Evolutionary conservation across 1,140 invertebrate genomes (phyloP).

Genomic region (Trachelipus rathkii): DNA sequence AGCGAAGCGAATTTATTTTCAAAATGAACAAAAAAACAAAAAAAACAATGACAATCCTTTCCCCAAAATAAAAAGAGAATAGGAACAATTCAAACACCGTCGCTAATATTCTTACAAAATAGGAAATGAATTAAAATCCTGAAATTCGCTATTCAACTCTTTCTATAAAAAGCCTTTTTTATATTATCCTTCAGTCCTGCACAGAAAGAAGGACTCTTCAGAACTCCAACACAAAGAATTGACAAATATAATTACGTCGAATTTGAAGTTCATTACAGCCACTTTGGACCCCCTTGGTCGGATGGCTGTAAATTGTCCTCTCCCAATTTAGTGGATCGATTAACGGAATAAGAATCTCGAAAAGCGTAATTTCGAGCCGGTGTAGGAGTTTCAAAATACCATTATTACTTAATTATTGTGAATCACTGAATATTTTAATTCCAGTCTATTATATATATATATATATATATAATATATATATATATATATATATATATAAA

Average conservation of each 20-base stretch:
- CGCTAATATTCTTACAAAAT: no score
- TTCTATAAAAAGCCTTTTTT: background rate
- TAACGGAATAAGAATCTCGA: slow-evolving; percentile 3
- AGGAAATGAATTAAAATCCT: background rate
- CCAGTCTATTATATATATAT: background rate
- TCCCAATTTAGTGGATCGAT: background rate
- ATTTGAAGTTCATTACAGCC: slow-evolving; percentile 4
- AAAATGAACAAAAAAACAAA: no score
- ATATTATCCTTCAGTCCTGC: background rate
- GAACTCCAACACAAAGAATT: background rate
- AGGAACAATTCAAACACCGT: no score
- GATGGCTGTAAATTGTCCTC: slow-evolving; percentile 8
- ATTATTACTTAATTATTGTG: slow-evolving; percentile 1
- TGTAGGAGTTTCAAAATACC: background rate
- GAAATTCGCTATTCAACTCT: background rate
- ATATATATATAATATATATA: slow-evolving; percentile 15
- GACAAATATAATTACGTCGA: slow-evolving; percentile 3
- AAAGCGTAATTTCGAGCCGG: slow-evolving; percentile 1
- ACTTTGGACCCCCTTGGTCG: background rate
- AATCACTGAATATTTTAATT: background rate
- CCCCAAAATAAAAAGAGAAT: no score
- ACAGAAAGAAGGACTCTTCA: background rate
- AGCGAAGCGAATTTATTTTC: no score
- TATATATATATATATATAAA: background rate
- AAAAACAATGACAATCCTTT: no score